Conservation (phyloP, 2,113 vertebrate species). For the Epinephelus fuscoguttatus region DNA sequence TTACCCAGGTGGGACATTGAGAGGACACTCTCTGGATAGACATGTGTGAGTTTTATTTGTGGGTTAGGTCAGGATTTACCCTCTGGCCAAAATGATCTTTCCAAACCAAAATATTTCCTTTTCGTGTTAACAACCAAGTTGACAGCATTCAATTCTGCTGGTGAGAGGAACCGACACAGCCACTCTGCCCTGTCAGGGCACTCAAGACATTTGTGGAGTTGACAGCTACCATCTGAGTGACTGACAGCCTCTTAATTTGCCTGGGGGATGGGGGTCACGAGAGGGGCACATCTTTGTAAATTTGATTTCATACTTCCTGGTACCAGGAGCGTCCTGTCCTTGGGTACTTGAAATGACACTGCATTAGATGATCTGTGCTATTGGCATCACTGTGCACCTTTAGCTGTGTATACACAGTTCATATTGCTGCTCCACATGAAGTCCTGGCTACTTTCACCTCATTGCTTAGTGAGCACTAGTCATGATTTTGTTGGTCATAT, state of each 20-base stretch:
- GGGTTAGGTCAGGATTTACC: conserved; percentile 11
- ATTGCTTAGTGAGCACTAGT: background rate
- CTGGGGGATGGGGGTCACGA: conserved; percentile 14
- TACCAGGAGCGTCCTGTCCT: background rate
- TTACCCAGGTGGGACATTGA: background rate
- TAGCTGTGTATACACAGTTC: background rate
- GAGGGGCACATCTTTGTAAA: conserved; percentile 25
- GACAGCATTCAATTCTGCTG: conserved; percentile 16
- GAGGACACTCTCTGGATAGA: background rate
- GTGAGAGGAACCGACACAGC: background rate
- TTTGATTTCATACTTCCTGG: conserved; percentile 7
- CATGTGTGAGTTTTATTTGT: background rate
- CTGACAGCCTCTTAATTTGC: conserved; percentile 43
- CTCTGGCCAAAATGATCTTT: conserved; percentile 1
- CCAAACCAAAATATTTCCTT: background rate
- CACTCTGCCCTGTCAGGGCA: conserved; percentile 2
- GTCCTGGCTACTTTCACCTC: background rate
- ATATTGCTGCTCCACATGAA: background rate
- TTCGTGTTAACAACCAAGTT: background rate
- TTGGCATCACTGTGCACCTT: background rate
- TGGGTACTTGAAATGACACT: conserved; percentile 19
- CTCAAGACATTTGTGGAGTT: conserved; percentile 21
- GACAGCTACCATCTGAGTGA: conserved; percentile 39
- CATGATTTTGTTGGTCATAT: background rate
- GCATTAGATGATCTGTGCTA: background rate